Base-by-base conservation (phyloP, 2,113 vertebrate genomes). In the Heloderma charlesbogerti region DNA sequence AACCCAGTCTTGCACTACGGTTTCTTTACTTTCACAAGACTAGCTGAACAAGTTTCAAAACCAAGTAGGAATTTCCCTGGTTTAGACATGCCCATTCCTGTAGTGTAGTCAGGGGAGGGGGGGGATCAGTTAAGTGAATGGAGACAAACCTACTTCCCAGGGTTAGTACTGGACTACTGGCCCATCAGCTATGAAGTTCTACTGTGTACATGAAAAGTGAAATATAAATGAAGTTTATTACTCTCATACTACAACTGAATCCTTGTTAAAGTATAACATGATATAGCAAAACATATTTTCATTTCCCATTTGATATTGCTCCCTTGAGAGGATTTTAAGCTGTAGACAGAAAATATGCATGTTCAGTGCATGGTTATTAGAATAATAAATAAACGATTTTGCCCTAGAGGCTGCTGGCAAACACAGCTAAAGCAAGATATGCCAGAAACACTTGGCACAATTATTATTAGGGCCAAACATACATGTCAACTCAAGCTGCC, bases 251-350 rank as follows among this genome's bases (percentile, higher is more conserved):
- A 60, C 0, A 0, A 48, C 74, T 79, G 72, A 22, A 57, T 60
- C 25, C 57, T 77, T 0, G 0, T 60, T n/a, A 54, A 85, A 85
- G 60, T 6, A 67, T 18, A 63, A 29, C 43, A 37, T 10, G 79
- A 51, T 91, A 20, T 40, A 48, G 51, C 63, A 69, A 88, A 93
- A 86, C 25, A 67, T 87, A 88, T 88, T 93, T n/a, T 20, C 27
- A 90, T 72, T 63, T 91, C 81, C 18, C 22, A 86, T 95, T 96
- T 94, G 89, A 90, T 94, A 89, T 86, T 88, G 22, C 92, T 84
- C 74, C 34, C 45, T 79, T 45, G 63, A n/a, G 34, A 93, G 43
- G 43, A 82, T 51, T n/a, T 63, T 90, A 81, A 54, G 34, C 83
- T 84, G 51, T 16, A 88, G 86, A 88, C 78, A 91, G 66, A 79